Evolutionary conservation across 2,888 invertebrate genomes (phyloP).

Genomic region (Melinopterus prodromus): DNA sequence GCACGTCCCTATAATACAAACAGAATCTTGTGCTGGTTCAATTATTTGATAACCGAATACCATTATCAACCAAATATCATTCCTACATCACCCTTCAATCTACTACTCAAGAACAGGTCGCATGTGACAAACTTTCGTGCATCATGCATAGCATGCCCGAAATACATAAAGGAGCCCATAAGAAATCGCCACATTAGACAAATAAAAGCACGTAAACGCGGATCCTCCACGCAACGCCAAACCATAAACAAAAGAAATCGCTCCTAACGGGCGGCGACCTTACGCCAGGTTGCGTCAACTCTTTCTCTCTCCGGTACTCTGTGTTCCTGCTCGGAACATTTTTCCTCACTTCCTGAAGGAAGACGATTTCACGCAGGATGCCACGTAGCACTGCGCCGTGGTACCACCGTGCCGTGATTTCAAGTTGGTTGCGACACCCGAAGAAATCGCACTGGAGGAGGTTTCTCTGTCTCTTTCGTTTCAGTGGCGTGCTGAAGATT

Average conservation of each 20-base stretch:
- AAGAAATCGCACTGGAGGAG: background rate
- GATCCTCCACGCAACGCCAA: background rate
- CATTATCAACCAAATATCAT: too few relatives aligned
- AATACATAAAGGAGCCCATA: background rate
- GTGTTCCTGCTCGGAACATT: background rate
- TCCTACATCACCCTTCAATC: too few relatives aligned
- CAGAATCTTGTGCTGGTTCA: too few relatives aligned
- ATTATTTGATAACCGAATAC: too few relatives aligned
- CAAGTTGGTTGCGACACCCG: background rate
- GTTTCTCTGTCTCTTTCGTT: background rate
- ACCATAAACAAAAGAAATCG: background rate
- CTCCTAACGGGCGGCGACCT: background rate
- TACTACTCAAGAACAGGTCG: background rate
- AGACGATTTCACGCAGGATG: background rate
- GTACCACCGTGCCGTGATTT: background rate
- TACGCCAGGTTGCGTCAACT: background rate
- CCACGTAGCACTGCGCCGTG: background rate
- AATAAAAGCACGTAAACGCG: background rate
- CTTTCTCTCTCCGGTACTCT: background rate
- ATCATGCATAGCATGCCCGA: background rate
- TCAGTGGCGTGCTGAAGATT: background rate
- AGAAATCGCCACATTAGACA: background rate
- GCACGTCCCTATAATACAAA: too few relatives aligned
- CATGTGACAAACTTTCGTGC: background rate
- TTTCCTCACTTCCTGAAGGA: slow-evolving; percentile 4